Percentiles rank a stretch among this genome's conserved stretches.
phyloP scores from a whole-genome alignment of 2,888 invertebrate genomes.

The Nemotelus nigrinus region DNA sequence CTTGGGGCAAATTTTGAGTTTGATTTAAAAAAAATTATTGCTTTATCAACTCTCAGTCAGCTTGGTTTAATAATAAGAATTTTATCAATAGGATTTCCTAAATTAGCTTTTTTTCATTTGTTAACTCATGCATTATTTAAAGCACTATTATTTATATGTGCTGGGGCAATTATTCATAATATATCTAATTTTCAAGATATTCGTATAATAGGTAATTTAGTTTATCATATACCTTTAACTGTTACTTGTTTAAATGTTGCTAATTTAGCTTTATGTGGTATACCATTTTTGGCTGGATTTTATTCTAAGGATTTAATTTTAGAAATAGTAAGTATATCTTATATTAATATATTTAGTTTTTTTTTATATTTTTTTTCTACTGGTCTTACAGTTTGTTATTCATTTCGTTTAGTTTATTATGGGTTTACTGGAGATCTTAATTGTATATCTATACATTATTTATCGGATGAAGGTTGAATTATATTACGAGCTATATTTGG shows the following conservation, averaged over 20 bases:
- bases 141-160: constrained; percentile 78
- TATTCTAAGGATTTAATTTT: constrained; percentile 74
- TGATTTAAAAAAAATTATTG: no score
- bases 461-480: constrained; percentile 66
- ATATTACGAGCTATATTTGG: constrained; percentile 66
- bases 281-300: constrained; percentile 74
- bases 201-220: constrained; percentile 78
- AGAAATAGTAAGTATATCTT: no score
- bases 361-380: no score
- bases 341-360: no score
- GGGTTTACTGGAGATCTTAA: constrained; percentile 67
- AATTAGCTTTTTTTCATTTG: no score
- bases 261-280: constrained; percentile 71
- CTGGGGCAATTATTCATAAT: constrained; percentile 75
- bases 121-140: no score
- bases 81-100: no score
- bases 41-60: no score
- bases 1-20: no score
- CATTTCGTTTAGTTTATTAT: constrained; percentile 69
- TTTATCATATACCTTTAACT: constrained; percentile 71
- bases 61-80: no score
- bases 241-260: constrained; percentile 69
- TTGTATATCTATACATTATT: constrained; percentile 57
- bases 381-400: constrained; percentile 70
- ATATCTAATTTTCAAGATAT: constrained; percentile 74